Evolutionary conservation across 2,888 invertebrate species (phyloP), one percentile per base, ranked within the genome.

Genomic region (Apamea sordens): DNA sequence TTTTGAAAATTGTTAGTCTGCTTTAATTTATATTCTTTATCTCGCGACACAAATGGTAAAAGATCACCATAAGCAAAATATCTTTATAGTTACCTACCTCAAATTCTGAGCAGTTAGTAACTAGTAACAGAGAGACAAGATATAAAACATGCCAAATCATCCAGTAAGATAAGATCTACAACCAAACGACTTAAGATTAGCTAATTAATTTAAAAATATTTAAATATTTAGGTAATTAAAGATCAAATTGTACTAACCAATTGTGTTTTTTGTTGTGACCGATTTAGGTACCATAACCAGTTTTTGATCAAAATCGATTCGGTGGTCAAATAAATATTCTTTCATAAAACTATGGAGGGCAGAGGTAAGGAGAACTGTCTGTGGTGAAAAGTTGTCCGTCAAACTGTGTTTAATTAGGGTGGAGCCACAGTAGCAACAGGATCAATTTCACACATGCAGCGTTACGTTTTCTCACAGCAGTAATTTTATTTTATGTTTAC

Each of bases 161-260:
- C 18, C 70, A 24, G 24, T 18, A 28, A n/a, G 69, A 80, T 73
- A 83, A 56, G 67, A 71, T 80, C 67, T 56, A 68, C n/a, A 41
- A 68, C 59, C 50, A 82, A 44, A 76, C 76, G 41, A 44, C 47
- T 53, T 72, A 18, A 64, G 68, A 73, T 85, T 85, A 84, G 64
- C 2, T 61, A 67, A 78, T 81, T 70, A 64, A 53, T 78, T 69
- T 7, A 71, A 74, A 74, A 41, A 73, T 50, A 15, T 47, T 47
- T 13, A 47, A 24, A 56, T 24, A 56, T 11, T 56, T 56, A 24
- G 24, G 24, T n/a, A 4, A 56, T 24, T n/a, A 56, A 2, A n/a
- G 4, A 56, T n/a, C n/a, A 53, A 44, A 73, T 36, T 76, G 5
- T 74, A n/a, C 18, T 2, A 18, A 50, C 28, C 44, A 65, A 68